Conservation (phyloP, 2,888 invertebrate genomes). For the Agapetus fuscipes region DNA sequence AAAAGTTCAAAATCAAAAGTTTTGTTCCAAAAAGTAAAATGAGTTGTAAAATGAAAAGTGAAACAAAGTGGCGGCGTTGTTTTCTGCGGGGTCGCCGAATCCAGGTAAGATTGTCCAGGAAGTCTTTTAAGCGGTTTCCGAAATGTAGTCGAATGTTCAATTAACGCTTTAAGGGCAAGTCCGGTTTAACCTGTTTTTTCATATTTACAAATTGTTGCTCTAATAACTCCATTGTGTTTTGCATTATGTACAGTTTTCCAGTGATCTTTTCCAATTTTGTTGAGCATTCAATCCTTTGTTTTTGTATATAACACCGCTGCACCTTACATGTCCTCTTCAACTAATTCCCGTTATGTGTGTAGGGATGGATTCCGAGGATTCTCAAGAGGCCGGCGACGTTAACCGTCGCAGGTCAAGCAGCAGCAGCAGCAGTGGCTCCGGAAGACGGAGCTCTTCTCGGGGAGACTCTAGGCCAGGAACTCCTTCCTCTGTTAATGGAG, state of each 20-base stretch:
- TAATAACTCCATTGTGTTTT: background rate
- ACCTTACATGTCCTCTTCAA: too few species aligned
- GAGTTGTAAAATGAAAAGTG: constrained; percentile 48
- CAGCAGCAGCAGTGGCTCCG: constrained; percentile 31
- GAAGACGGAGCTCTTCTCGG: background rate
- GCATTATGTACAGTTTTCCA: background rate
- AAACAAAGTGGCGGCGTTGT: constrained; percentile 42
- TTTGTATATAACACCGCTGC: too few species aligned
- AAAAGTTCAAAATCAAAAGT: constrained; percentile 16
- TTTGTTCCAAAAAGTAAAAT: constrained; percentile 12
- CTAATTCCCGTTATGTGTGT: background rate
- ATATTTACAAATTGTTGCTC: constrained; percentile 17
- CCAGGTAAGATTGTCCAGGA: constrained; percentile 44
- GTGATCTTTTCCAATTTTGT: background rate
- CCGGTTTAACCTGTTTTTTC: constrained; percentile 14
- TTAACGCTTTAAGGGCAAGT: constrained; percentile 19
- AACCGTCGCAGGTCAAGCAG: constrained; percentile 40
- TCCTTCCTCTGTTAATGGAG: too few species aligned
- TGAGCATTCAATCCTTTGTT: background rate
- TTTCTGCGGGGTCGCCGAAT: constrained; percentile 44
- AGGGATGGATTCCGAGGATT: constrained; percentile 55
- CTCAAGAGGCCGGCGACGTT: constrained; percentile 41
- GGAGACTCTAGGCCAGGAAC: background rate
- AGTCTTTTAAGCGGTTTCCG: constrained; percentile 46
- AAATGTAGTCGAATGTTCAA: constrained; percentile 24